Base-by-base conservation (phyloP, 2,113 vertebrate species). In the Pedionomus torquatus region DNA sequence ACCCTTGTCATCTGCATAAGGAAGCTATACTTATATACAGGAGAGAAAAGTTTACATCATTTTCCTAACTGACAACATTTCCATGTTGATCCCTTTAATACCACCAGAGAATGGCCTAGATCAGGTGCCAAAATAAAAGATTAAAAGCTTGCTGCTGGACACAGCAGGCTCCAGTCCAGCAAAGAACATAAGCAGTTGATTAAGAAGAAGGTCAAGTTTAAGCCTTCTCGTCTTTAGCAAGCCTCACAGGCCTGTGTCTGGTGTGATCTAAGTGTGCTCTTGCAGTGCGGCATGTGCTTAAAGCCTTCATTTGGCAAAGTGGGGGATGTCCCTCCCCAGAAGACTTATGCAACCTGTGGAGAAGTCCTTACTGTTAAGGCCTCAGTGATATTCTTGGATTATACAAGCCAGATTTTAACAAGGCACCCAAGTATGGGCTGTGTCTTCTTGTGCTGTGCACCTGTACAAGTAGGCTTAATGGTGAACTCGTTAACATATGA, bases 381-480 rank as follows among this genome's bases (percentile, higher is more conserved):
- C 49, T 86, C 5, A 1, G 41, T 33, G 20, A 7, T 63, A 31
- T 52, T 89, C 58, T 51, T 55, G 30, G 17, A 16, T 57, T 30
- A 44, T 28, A 23, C 0, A 0, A 54, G 46, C 24, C 17, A 39
- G 41, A 49, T 55, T 54, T 85, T 43, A 80, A 70, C 18, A 33
- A 55, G 46, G 8, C 81, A 60, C 25, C 11, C 2, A 2, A 55
- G 31, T 57, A 51, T 2, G 11, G 19, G 33, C 52, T 83, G 18
- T 28, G 18, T n/a, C 31, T 69, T 68, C 44, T 26, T 26, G 18
- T 48, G 44, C 65, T 64, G 25, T 57, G 60, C 37, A 58, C 33
- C 10, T 0, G 0, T 28, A 65, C 0, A 0, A 49, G 33, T 41
- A 35, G 37, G 23, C 30, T 63, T 78, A 18, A 77, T 41, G 37